Base-by-base conservation (phyloP, 2,888 invertebrate species). In the Amphipoea oculea region DNA sequence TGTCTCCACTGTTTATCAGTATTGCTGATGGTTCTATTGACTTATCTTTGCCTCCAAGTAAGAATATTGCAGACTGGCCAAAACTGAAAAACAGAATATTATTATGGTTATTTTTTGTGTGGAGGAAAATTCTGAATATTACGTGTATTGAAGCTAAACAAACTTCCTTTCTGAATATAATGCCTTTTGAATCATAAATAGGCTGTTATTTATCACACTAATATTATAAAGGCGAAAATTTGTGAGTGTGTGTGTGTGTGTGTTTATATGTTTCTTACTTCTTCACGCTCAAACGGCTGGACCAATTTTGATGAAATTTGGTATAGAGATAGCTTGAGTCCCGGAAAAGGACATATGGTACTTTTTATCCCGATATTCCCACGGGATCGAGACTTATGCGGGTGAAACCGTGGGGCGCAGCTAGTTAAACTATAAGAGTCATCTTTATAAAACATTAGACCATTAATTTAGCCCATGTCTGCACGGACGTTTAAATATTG, bases 31-130 rank as follows among this genome's bases (percentile, higher is more conserved):
- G 98, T 90, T 97, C 96, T 72, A 97, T 97, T 60, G 98, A 97
- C 89, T 98, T 98, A 0, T 97, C 97, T 88, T 93, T 93, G 1
- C 99, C 99, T 40, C 99, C 99, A 86, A 99, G 97, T 62, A 99
- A 97, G 95, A 99, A 99, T 90, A 99, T 98, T 23, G 99, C 99
- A 76, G 98, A 98, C 95, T 99, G 99, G 0, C 99, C 99, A 95
- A 99, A 99, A 95, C 99, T 99, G 96, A 90, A 97, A 96, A 36
- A 73, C 80, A 79, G 78, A 74, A n/a, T n/a, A n/a, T 60, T 9
- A 1, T 23, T 12, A 36, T 12, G 11, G 17, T 82, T 65, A n/a
- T 11, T 36, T 63, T 23, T 23, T 40, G 17, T n/a, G 14, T 51
- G 14, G 0, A 42, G 2, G 23, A 48, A 57, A 70, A 42, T 17